Percentiles rank a stretch among this genome's conserved stretches.
Evolutionary conservation across 2,888 invertebrate species (phyloP).

Genomic region (Unio delphinus): DNA sequence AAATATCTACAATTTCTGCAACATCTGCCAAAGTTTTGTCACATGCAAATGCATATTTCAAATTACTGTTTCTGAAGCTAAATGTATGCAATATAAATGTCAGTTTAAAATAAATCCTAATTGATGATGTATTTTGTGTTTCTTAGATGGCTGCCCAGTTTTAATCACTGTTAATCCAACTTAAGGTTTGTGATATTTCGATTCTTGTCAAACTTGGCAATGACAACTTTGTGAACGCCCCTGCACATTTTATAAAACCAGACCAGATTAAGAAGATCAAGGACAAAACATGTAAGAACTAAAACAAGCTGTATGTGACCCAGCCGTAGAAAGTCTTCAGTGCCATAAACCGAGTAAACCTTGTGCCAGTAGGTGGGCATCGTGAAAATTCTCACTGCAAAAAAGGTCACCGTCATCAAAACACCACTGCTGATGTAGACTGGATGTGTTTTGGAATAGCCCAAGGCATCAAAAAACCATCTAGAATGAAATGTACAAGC

Average conservation of each 20-base stretch:
- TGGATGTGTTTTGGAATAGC: conserved; percentile 49
- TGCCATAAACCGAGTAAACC: conserved; percentile 61
- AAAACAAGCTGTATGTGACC: conserved; percentile 63
- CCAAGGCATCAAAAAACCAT: conserved; percentile 65
- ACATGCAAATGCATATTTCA: too few relatives aligned
- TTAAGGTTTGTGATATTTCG: conserved; percentile 8
- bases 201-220: conserved; percentile 6
- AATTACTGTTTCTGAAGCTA: too few relatives aligned
- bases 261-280: conserved; percentile 65
- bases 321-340: conserved; percentile 50
- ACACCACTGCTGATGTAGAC: conserved; percentile 63
- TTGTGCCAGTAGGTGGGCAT: conserved; percentile 67
- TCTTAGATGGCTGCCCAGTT: too few relatives aligned
- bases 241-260: conserved; percentile 65
- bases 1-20: too few relatives aligned
- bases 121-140: too few relatives aligned
- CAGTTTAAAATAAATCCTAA: too few relatives aligned
- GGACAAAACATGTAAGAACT: conserved; percentile 56
- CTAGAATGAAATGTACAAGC: conserved; percentile 39
- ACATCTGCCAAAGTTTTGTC: too few relatives aligned
- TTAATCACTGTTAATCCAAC: conserved; percentile 13
- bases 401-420: conserved; percentile 65
- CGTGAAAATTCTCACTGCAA: conserved; percentile 58
- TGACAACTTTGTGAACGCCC: conserved; percentile 54
- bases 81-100: too few relatives aligned